Conservation (phyloP, 2,113 vertebrate genomes). For the Genyomyrus donnyi region DNA sequence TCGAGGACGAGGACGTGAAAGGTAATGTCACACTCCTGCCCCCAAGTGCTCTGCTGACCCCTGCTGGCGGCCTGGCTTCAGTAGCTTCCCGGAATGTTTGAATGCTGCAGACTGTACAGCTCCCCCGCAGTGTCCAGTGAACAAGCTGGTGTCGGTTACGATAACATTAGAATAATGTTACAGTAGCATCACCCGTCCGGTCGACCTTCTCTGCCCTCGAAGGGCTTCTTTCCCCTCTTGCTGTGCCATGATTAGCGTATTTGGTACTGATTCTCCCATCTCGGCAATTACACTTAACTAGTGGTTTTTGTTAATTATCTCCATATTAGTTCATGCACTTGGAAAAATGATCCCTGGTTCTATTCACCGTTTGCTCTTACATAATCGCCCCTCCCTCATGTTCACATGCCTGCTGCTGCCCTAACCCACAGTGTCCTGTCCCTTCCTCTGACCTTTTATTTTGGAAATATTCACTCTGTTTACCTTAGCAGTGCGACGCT, state of each 20-base stretch:
- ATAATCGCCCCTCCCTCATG: neutral
- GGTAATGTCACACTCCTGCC: slow-evolving; percentile 58
- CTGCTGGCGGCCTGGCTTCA: neutral
- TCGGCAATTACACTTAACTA: neutral
- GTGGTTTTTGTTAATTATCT: neutral
- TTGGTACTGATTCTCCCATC: neutral
- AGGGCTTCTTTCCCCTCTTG: neutral
- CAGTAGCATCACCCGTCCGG: neutral
- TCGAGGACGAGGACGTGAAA: slow-evolving; percentile 96
- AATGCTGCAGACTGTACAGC: neutral
- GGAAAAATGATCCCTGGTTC: neutral
- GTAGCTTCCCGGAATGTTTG: slow-evolving; percentile 51
- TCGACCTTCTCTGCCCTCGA: neutral
- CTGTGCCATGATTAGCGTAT: neutral
- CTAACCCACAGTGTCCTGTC: neutral
- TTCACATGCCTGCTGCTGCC: neutral
- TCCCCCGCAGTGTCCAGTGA: neutral
- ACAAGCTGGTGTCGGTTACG: neutral
- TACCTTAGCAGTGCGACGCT: neutral
- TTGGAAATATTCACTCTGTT: neutral
- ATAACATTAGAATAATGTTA: neutral
- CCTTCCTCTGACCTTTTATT: neutral
- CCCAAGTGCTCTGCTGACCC: neutral
- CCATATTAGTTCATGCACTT: neutral
- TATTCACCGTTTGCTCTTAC: neutral